phyloP scores from a whole-genome alignment of 2,888 invertebrate genomes.

The Myathropa florea region DNA sequence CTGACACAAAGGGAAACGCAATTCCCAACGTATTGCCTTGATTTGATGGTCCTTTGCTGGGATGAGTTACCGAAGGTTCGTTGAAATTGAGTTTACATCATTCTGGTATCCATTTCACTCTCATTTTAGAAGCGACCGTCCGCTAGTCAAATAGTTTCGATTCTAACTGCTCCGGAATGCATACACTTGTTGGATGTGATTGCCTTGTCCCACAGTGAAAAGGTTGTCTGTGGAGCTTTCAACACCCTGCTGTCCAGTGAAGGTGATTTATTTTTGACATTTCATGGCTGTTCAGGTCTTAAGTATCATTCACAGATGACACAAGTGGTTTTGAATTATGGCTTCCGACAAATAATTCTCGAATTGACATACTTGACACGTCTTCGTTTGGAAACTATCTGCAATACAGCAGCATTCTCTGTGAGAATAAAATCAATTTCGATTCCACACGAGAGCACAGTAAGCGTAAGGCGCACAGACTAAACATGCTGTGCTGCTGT shows the following conservation, averaged over 20 bases:
- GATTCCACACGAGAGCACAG: slow-evolving; percentile 67
- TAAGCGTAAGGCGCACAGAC: slow-evolving; percentile 73
- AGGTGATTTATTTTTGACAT: slow-evolving; percentile 76
- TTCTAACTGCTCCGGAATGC: slow-evolving; percentile 95
- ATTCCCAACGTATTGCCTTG: slow-evolving; percentile 93
- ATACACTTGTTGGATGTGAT: slow-evolving; percentile 92
- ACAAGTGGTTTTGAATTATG: slow-evolving; percentile 87
- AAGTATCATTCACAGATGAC: slow-evolving; percentile 79
- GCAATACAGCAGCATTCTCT: slow-evolving; percentile 83
- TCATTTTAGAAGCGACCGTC: slow-evolving; percentile 88
- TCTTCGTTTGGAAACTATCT: slow-evolving; percentile 83
- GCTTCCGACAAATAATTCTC: slow-evolving; percentile 86
- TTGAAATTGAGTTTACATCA: background rate
- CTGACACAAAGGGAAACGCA: slow-evolving; percentile 91
- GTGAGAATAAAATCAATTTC: slow-evolving; percentile 76
- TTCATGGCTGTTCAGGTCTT: background rate
- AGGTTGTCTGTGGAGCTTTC: slow-evolving; percentile 84
- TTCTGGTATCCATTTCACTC: background rate
- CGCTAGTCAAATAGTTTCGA: slow-evolving; percentile 96
- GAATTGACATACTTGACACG: slow-evolving; percentile 84
- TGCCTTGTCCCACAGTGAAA: slow-evolving; percentile 86
- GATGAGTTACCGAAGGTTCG: slow-evolving; percentile 87
- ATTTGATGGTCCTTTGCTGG: slow-evolving; percentile 98
- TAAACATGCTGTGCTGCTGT: slow-evolving; percentile 82
- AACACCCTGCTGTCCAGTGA: slow-evolving; percentile 79